A percentile compares a stretch with the other conserved stretches of the same genome.
Conservation (phyloP, 2,888 invertebrate species). For the Blastobasis lacticolella region DNA sequence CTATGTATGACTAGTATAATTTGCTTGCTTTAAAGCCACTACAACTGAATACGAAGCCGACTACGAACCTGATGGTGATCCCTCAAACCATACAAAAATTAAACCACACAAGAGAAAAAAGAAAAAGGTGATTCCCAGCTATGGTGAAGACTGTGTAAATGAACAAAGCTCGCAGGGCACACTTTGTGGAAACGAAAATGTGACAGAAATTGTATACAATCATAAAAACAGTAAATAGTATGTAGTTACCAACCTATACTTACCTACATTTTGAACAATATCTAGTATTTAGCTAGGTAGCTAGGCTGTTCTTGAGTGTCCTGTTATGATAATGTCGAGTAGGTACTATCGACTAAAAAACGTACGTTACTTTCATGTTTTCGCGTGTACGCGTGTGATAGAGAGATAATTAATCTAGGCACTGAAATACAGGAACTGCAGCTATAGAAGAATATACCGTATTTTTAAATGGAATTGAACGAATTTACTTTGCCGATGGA, state of each 20-base stretch:
- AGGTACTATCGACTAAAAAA: too few species aligned
- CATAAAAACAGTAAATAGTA: not conserved
- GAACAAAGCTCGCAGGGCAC: slow-evolving; percentile 8
- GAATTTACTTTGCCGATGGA: too few species aligned
- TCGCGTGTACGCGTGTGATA: too few species aligned
- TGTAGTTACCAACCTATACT: not conserved
- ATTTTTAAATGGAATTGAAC: too few species aligned
- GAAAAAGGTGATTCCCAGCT: slow-evolving; percentile 8
- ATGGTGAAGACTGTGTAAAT: slow-evolving; percentile 12
- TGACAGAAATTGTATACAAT: not conserved
- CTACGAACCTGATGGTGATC: slow-evolving; percentile 17
- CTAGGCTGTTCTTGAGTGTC: too few species aligned
- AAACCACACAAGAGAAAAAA: slow-evolving; percentile 16
- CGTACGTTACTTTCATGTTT: too few species aligned
- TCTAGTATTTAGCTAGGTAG: too few species aligned
- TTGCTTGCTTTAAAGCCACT: slow-evolving; percentile 19
- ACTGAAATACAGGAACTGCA: too few species aligned
- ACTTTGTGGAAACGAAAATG: slow-evolving; percentile 5
- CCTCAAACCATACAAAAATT: slow-evolving; percentile 1
- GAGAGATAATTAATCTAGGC: too few species aligned
- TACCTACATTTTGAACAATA: not conserved
- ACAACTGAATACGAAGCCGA: slow-evolving; percentile 30
- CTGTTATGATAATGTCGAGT: too few species aligned
- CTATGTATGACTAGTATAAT: not conserved
- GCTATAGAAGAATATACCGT: too few species aligned